phyloP scores from a whole-genome alignment of 2,113 vertebrate genomes.

The Pituophis catenifer region DNA sequence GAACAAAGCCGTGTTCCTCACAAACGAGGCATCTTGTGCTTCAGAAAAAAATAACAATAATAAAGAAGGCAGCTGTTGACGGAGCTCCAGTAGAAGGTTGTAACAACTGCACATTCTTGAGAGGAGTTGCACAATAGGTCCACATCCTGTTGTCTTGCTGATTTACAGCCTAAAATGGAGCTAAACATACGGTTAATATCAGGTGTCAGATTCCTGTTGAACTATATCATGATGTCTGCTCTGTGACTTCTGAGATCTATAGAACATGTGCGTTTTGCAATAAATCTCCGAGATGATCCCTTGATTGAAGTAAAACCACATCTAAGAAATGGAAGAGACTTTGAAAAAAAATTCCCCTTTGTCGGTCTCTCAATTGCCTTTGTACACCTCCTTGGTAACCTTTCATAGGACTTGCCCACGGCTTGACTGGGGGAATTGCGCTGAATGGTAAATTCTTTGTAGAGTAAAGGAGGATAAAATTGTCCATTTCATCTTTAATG shows the following conservation, averaged over 20 bases:
- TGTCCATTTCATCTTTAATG: background rate
- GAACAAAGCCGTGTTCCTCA: background rate
- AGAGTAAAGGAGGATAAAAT: background rate
- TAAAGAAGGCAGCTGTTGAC: background rate
- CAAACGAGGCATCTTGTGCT: background rate
- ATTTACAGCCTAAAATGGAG: background rate
- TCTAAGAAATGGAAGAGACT: background rate
- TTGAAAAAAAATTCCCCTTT: background rate
- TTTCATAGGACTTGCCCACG: background rate
- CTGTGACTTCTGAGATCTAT: background rate
- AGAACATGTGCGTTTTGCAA: background rate
- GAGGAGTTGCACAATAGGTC: background rate
- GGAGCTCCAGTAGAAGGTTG: background rate
- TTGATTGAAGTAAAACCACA: background rate
- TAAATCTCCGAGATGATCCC: background rate
- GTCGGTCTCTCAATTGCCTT: background rate
- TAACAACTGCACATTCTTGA: constrained; percentile 3
- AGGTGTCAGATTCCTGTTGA: background rate
- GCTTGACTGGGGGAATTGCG: too few relatives aligned
- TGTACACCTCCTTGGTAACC: accelerated
- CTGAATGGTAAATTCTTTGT: background rate
- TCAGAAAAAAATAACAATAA: background rate
- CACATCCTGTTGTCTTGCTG: constrained; percentile 14
- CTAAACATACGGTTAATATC: background rate
- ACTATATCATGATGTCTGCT: background rate